These are phyloP conservation scores for Bellardia bayeri DNA, from an alignment of 2,888 invertebrate genomes.

Conservation along the genomic window DNA sequence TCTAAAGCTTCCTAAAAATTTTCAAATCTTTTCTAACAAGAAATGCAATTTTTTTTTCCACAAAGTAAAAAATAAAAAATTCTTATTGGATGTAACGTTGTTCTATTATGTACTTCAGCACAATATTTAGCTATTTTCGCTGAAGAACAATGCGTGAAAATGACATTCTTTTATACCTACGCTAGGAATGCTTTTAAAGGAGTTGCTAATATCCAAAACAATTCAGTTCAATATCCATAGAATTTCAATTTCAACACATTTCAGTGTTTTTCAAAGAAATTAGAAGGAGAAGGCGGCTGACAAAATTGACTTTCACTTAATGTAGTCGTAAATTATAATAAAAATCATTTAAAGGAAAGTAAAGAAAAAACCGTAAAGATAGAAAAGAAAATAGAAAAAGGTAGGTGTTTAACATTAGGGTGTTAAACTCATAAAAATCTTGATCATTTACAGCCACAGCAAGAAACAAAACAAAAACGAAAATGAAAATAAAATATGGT, in stretches of 20 bases:
- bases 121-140: constrained; percentile 21
- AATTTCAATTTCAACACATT: constrained; percentile 51
- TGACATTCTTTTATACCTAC: constrained; percentile 28
- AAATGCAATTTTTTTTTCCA: no score
- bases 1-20: no score
- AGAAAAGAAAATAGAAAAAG: neutral
- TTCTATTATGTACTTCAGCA: neutral
- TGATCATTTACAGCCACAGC: constrained; percentile 44
- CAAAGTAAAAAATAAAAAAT: neutral
- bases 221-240: constrained; percentile 53
- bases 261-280: constrained; percentile 37
- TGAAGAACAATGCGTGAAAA: constrained; percentile 55
- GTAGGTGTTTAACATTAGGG: constrained; percentile 27
- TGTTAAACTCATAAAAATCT: constrained; percentile 51
- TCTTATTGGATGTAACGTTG: neutral
- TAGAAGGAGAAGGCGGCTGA: neutral
- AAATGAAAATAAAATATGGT: constrained; percentile 51
- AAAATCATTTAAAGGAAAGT: constrained; percentile 11
- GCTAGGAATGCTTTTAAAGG: constrained; percentile 28
- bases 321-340: neutral
- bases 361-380: neutral
- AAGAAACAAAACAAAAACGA: constrained; percentile 1
- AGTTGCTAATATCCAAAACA: constrained; percentile 31
- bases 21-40: no score
- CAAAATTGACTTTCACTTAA: constrained; percentile 58